Percentiles rank a stretch among this genome's conserved stretches.
Evolutionary conservation across 1,140 invertebrate species (phyloP).

Genomic region (Bombyx mandarina): DNA sequence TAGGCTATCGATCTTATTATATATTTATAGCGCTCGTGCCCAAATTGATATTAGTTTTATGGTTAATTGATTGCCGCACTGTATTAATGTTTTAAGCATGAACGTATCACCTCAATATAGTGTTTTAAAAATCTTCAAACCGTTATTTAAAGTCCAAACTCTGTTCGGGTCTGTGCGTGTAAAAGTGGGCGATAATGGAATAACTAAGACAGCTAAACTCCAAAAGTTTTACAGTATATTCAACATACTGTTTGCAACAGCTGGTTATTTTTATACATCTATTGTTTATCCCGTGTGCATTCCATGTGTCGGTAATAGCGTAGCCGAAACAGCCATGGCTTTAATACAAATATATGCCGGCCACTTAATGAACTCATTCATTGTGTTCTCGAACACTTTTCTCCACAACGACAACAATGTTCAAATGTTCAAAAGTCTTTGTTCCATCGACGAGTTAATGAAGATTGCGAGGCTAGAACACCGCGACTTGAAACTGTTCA

Average conservation of each 20-base stretch:
- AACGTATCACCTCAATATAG: neutral
- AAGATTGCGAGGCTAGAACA: neutral
- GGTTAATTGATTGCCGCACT: neutral
- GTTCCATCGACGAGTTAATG: neutral
- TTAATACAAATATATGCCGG: neutral
- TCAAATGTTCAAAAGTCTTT: neutral
- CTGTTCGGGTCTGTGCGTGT: constrained; percentile 1
- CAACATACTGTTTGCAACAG: neutral
- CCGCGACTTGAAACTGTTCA: neutral
- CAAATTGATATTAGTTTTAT: too few species aligned
- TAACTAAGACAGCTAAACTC: neutral
- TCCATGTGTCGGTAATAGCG: neutral
- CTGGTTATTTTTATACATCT: neutral
- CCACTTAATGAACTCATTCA: neutral
- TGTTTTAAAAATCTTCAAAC: constrained; percentile 4
- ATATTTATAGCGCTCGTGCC: too few species aligned
- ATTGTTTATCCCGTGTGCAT: neutral
- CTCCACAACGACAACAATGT: neutral
- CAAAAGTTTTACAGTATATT: constrained; percentile 1
- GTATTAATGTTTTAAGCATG: neutral
- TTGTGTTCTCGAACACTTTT: constrained; percentile 1
- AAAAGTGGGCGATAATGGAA: neutral
- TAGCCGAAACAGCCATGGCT: neutral
- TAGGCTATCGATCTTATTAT: too few species aligned
- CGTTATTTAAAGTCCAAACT: constrained; percentile 1